Conservation (phyloP, 2,113 vertebrate genomes). For the Bujurquina vittata region DNA sequence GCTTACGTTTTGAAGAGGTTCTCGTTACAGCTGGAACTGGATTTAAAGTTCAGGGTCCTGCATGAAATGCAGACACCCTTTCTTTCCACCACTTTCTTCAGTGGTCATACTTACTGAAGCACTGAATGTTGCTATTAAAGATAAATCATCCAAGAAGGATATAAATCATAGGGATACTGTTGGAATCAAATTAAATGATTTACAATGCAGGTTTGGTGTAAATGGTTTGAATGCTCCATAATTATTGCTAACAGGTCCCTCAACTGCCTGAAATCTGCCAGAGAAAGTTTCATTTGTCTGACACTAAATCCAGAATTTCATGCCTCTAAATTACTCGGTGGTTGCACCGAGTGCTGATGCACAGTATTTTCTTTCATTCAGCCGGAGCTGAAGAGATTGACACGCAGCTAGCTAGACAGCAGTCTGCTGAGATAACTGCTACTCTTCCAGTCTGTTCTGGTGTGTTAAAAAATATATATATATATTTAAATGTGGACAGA, state of each 20-base stretch:
- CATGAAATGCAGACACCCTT: not conserved
- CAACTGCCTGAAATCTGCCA: conserved; percentile 19
- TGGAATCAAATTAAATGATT: conserved; percentile 42
- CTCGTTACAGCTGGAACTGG: not conserved
- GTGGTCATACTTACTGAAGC: not conserved
- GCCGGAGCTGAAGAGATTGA: conserved; percentile 54
- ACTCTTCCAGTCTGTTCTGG: conserved; percentile 36
- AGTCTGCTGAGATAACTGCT: conserved; percentile 52
- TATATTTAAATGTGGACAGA: conserved; percentile 17
- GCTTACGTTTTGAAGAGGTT: not conserved
- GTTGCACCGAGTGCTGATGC: conserved; percentile 69
- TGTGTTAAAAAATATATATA: conserved; percentile 38
- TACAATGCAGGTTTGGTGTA: not conserved
- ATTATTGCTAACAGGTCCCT: conserved; percentile 39
- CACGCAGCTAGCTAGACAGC: conserved; percentile 57
- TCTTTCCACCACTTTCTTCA: not conserved
- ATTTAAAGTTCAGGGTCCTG: not conserved
- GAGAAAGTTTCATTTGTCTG: conserved; percentile 35
- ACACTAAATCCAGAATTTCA: conserved; percentile 66
- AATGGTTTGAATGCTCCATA: conserved; percentile 22
- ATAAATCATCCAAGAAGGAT: not conserved
- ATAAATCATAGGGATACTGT: not conserved
- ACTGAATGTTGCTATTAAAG: not conserved
- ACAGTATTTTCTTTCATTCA: conserved; percentile 58
- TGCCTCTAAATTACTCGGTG: conserved; percentile 59